These are phyloP conservation scores for Drosophila anomalata DNA, from an alignment of 2,888 invertebrate species.

Conservation along the genomic window DNA sequence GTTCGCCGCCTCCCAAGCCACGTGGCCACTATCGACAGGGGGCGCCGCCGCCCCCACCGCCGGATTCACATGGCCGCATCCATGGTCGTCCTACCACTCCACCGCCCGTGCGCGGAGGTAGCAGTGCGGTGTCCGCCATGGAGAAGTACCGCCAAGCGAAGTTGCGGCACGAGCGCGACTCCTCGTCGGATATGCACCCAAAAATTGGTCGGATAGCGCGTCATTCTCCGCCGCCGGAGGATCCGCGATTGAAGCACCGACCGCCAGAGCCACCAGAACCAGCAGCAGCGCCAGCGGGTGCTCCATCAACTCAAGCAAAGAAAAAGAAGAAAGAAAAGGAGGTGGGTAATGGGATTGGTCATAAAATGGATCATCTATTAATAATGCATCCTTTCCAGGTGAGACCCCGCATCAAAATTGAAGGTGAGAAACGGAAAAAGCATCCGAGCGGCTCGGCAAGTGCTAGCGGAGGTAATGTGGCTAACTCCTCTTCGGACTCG, in stretches of 20 bases:
- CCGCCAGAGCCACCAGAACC: constrained; percentile 86
- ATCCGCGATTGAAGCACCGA: constrained; percentile 85
- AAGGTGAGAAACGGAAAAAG: constrained; percentile 84
- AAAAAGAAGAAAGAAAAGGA: constrained; percentile 85
- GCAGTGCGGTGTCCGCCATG: constrained; percentile 38
- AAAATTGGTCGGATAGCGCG: constrained; percentile 80
- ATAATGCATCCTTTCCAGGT: constrained; percentile 57
- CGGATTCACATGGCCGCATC: constrained; percentile 78
- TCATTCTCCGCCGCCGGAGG: constrained; percentile 86
- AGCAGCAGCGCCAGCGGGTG: constrained; percentile 74
- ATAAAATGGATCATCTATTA: background rate
- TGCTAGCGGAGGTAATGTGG: constrained; percentile 61
- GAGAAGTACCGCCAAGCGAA: constrained; percentile 83
- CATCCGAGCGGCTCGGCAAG: constrained; percentile 73
- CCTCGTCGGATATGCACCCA: constrained; percentile 74
- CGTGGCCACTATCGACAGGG: constrained; percentile 80
- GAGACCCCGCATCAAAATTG: constrained; percentile 83
- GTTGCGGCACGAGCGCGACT: constrained; percentile 75
- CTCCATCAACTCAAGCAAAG: constrained; percentile 78
- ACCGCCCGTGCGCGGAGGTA: constrained; percentile 64
- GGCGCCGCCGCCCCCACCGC: constrained; percentile 64
- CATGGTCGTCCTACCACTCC: constrained; percentile 81
- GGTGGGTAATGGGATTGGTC: constrained; percentile 61
- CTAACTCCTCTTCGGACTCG: constrained; percentile 85
- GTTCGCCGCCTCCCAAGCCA: constrained; percentile 83